phyloP scores from a whole-genome alignment of 2,797 vertebrate species.

The Merluccius polli region DNA sequence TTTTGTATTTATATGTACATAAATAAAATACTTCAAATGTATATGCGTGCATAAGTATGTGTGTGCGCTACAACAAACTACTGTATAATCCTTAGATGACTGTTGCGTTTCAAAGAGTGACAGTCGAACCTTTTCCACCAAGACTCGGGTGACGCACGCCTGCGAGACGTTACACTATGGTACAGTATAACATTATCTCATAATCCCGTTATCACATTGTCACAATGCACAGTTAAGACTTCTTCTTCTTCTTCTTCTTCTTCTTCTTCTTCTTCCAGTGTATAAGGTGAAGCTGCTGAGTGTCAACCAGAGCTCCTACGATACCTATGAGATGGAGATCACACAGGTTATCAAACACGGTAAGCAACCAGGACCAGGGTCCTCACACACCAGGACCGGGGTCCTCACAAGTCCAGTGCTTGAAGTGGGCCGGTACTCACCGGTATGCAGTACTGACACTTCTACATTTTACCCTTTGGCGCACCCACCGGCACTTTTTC shows the following conservation, averaged over 20 bases:
- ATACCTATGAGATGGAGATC: slow-evolving; percentile 72
- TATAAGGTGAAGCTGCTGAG: slow-evolving; percentile 63
- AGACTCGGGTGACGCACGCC: slow-evolving; percentile 46
- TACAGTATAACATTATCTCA: slow-evolving; percentile 25
- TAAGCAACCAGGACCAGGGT: slow-evolving; percentile 29
- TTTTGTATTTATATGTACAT: not conserved
- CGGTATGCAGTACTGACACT: too few relatives aligned
- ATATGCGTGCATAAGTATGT: not conserved
- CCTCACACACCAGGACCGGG: slow-evolving; percentile 23
- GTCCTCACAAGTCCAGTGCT: slow-evolving; percentile 11
- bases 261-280: slow-evolving; percentile 47
- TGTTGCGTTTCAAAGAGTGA: slow-evolving; percentile 64
- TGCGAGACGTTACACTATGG: slow-evolving; percentile 66
- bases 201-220: not conserved
- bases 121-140: slow-evolving; percentile 18
- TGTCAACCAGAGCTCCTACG: slow-evolving; percentile 62
- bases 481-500: too few relatives aligned
- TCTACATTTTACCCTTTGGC: too few relatives aligned
- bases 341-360: slow-evolving; percentile 67
- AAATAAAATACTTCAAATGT: not conserved
- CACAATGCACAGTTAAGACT: not conserved
- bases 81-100: slow-evolving; percentile 53
- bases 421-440: too few relatives aligned
- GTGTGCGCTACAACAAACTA: not conserved
- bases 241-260: too few relatives aligned